Evolutionary conservation across 1,140 invertebrate genomes (phyloP).

Genomic region (Asobara japonica): DNA sequence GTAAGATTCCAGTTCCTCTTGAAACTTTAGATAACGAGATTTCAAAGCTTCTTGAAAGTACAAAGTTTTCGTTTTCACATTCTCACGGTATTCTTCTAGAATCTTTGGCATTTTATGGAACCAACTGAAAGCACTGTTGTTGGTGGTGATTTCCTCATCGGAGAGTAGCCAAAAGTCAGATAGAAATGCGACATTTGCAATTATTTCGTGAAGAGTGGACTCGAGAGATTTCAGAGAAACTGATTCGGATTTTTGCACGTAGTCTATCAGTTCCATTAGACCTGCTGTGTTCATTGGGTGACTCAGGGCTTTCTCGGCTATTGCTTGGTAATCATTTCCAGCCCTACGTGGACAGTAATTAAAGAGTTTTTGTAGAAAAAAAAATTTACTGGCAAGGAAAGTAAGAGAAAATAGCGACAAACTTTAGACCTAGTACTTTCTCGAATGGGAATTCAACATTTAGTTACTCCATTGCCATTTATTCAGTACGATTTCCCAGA

Average conservation of each 20-base stretch:
- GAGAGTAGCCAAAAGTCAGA: conserved; percentile 82
- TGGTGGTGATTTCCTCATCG: conserved; percentile 82
- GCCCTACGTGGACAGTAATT: conserved; percentile 69
- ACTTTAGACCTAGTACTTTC: too few species aligned
- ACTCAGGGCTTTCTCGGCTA: conserved; percentile 80
- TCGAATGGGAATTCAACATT: neutral
- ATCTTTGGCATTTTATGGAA: conserved; percentile 81
- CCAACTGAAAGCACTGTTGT: conserved; percentile 85
- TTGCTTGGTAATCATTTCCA: conserved; percentile 83
- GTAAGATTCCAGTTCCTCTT: conserved; percentile 83
- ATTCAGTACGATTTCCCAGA: too few species aligned
- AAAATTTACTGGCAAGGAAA: too few species aligned
- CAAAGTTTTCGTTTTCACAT: conserved; percentile 82
- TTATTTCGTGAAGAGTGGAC: conserved; percentile 74
- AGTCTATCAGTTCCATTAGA: conserved; percentile 85
- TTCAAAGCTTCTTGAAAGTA: conserved; percentile 88
- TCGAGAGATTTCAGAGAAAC: conserved; percentile 80
- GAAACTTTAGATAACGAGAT: conserved; percentile 77
- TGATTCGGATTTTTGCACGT: conserved; percentile 78
- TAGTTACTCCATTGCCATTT: too few species aligned
- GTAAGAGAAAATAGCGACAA: neutral
- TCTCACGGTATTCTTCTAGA: conserved; percentile 82
- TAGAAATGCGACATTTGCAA: conserved; percentile 76
- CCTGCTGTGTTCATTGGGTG: conserved; percentile 83
- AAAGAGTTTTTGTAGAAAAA: too few species aligned